Evolutionary conservation across 2,888 invertebrate species (phyloP), one percentile per base, ranked within the genome.

Genomic region (Marasmarcha lunaedactyla): DNA sequence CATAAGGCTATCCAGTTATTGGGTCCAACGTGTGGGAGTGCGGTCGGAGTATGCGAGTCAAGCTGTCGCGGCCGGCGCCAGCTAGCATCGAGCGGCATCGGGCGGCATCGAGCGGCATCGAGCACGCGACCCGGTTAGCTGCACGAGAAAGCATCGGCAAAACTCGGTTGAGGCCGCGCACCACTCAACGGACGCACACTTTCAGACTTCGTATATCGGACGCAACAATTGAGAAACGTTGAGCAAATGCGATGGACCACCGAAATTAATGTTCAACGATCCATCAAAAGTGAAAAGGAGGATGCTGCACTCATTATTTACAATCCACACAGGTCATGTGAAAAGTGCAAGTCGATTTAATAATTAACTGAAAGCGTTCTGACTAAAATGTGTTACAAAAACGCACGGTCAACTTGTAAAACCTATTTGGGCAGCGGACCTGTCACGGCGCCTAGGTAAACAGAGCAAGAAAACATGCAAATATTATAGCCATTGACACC

Each of bases 91-190:
- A n/a, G n/a, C n/a, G 63, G 63, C n/a, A n/a, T n/a, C n/a, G n/a
- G n/a, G n/a, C n/a, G 63, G 63, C 78, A 79, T 65, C 60, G 53
- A n/a, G 57, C 60, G 63, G 63, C 78, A 79, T 74, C 76, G 79
- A 78, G 81, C 73, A 68, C 81, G 72, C 81, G 83, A 83, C 83
- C 81, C 69, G 81, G 72, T 81, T 81, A 70, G 69, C 63, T 73
- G 71, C 71, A 63, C 77, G 83, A 81, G 83, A 83, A 83, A 83
- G 83, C 83, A 83, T 76, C 79, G 74, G 71, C 76, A 72, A 78
- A 83, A 78, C 78, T 72, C 83, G 83, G 83, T 81, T 81, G 83
- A 83, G 83, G 83, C 78, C 83, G 69, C 47, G 55, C 64, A 54
- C 63, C 47, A 55, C 64, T 54, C 63, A 65, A 68, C 73, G 71